Percentiles rank a stretch among this genome's conserved stretches.
phyloP scores from a whole-genome alignment of 2,797 vertebrate genomes.

The Malurus splendens region DNA sequence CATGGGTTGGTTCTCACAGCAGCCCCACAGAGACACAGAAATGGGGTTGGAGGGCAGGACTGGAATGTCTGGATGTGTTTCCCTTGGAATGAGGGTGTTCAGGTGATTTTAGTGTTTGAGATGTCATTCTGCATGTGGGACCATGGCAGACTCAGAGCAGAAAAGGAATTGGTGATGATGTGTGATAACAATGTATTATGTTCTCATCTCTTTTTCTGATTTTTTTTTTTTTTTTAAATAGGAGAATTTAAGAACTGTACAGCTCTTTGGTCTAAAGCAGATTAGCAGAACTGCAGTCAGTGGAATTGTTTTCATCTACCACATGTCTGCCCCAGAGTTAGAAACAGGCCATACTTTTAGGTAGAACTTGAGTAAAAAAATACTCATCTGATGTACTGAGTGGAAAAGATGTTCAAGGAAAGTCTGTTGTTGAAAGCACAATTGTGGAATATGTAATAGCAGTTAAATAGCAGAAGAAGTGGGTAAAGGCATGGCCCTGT shows the following conservation, averaged over 20 bases:
- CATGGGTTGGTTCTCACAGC: background rate
- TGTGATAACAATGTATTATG: background rate
- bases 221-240: background rate
- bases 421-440: background rate
- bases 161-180: background rate
- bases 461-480: background rate
- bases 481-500: accelerated
- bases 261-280: background rate
- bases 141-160: background rate
- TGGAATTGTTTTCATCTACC: background rate
- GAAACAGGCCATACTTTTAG: background rate
- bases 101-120: background rate
- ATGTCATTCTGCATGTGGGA: background rate
- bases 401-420: background rate
- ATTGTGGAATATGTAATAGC: background rate
- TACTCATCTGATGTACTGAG: background rate
- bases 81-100: background rate
- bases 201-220: background rate
- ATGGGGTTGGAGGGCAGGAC: background rate
- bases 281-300: background rate
- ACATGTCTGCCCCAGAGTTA: accelerated
- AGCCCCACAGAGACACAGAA: background rate
- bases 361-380: background rate
- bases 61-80: background rate
- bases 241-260: background rate